Conservation (phyloP, 2,113 vertebrate species). For the Coracopsis vasa region DNA sequence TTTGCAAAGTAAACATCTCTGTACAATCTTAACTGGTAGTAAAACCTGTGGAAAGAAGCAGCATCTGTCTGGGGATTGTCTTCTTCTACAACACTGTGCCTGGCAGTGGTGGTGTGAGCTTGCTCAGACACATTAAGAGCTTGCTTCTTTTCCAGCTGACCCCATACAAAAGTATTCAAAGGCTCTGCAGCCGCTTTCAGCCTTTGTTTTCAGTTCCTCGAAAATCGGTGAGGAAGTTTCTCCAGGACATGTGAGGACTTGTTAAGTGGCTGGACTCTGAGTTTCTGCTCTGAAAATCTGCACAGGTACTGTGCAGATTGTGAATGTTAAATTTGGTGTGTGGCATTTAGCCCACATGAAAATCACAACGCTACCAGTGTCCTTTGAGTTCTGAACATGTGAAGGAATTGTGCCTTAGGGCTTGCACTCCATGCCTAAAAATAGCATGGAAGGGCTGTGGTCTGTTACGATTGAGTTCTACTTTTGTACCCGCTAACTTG, state of each 20-base stretch:
- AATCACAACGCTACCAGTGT: neutral
- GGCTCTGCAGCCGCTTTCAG: neutral
- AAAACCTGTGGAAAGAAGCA: neutral
- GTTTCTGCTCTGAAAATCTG: neutral
- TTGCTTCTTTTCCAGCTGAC: neutral
- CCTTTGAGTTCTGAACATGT: neutral
- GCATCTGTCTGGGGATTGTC: accelerated
- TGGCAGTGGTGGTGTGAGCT: neutral
- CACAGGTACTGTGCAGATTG: neutral
- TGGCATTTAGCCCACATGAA: neutral
- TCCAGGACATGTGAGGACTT: neutral
- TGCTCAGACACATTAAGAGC: neutral
- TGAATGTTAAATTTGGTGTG: neutral
- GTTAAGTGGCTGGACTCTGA: neutral
- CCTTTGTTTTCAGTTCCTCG: neutral
- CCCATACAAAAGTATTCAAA: neutral
- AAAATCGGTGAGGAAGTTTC: neutral
- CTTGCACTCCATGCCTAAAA: neutral
- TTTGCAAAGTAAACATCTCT: neutral
- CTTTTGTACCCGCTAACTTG: neutral
- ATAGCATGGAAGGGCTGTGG: neutral
- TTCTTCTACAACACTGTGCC: neutral
- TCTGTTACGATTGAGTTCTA: neutral
- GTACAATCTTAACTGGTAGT: neutral
- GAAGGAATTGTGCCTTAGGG: neutral